Evolutionary conservation across 2,113 vertebrate genomes (phyloP).

Genomic region (Spea bombifrons): DNA sequence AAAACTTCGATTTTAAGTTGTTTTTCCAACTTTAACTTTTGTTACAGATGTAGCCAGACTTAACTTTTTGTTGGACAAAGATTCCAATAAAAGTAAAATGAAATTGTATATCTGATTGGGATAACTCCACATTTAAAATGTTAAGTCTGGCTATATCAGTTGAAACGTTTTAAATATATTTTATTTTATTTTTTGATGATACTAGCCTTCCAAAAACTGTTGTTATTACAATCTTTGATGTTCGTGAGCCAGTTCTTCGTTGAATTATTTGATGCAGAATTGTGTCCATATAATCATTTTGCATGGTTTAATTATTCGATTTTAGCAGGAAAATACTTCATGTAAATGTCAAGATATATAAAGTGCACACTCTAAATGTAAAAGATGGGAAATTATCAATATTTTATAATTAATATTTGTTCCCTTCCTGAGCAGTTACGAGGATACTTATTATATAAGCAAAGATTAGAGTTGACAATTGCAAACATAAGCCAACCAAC

Average conservation of each 20-base stretch:
- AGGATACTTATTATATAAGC: slow-evolving; percentile 73
- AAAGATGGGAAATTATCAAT: slow-evolving; percentile 63
- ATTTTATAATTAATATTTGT: slow-evolving; percentile 72
- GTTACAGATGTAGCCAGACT: too few species aligned
- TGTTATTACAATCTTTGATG: slow-evolving; percentile 20
- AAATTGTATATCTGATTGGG: too few species aligned
- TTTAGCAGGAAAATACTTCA: slow-evolving; percentile 46
- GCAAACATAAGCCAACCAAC: slow-evolving; percentile 78
- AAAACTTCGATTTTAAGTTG: too few species aligned
- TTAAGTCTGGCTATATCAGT: too few species aligned
- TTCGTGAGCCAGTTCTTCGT: slow-evolving; percentile 27
- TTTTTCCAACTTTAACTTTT: too few species aligned
- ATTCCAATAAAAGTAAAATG: too few species aligned
- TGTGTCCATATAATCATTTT: slow-evolving; percentile 26
- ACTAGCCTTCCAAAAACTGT: background rate
- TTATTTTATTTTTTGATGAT: too few species aligned
- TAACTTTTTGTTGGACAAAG: too few species aligned
- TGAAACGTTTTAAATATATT: too few species aligned
- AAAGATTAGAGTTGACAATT: slow-evolving; percentile 83
- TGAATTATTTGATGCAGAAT: slow-evolving; percentile 47
- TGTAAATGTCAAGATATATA: slow-evolving; percentile 51
- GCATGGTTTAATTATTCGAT: slow-evolving; percentile 49
- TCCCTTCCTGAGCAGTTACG: slow-evolving; percentile 67
- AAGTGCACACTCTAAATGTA: slow-evolving; percentile 53
- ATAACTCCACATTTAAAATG: too few species aligned